A percentile compares a stretch with the other conserved stretches of the same genome.
These are phyloP conservation scores for Laspeyria flexula DNA, from an alignment of 2,888 invertebrate genomes.

Conservation along the genomic window DNA sequence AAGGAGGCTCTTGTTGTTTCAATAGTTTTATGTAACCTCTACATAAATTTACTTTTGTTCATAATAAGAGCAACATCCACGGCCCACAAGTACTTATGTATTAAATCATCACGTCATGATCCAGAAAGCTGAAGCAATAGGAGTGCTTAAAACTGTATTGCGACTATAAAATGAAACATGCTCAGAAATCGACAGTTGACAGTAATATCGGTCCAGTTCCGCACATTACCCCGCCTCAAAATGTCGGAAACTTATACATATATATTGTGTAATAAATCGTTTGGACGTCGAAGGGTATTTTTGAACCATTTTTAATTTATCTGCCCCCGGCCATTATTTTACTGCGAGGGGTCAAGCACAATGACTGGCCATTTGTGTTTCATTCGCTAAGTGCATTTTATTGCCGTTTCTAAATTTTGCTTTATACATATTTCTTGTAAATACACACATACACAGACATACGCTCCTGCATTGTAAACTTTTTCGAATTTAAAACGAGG, in stretches of 20 bases:
- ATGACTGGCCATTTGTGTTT: slow-evolving; percentile 64
- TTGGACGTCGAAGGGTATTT: slow-evolving; percentile 79
- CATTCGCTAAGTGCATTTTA: slow-evolving; percentile 74
- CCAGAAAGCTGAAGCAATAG: too few species aligned
- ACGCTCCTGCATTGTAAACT: neutral
- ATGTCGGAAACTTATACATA: slow-evolving; percentile 49
- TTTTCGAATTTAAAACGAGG: too few species aligned
- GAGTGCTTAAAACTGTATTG: too few species aligned
- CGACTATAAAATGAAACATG: neutral
- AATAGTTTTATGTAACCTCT: too few species aligned
- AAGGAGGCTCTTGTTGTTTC: too few species aligned
- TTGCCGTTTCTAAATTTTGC: slow-evolving; percentile 66
- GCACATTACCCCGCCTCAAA: slow-evolving; percentile 36
- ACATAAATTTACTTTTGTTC: too few species aligned
- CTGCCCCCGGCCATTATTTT: slow-evolving; percentile 83
- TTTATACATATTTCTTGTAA: slow-evolving; percentile 30
- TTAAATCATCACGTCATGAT: too few species aligned
- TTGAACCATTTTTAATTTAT: slow-evolving; percentile 85
- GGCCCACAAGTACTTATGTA: too few species aligned
- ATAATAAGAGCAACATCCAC: too few species aligned
- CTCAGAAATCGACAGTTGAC: neutral
- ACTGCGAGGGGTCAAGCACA: slow-evolving; percentile 80
- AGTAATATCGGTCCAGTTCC: slow-evolving; percentile 26
- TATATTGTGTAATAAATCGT: slow-evolving; percentile 58
- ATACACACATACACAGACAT: neutral